These are phyloP conservation scores for Aratinga solstitialis DNA, from an alignment of 2,797 vertebrate species.

Conservation along the genomic window DNA sequence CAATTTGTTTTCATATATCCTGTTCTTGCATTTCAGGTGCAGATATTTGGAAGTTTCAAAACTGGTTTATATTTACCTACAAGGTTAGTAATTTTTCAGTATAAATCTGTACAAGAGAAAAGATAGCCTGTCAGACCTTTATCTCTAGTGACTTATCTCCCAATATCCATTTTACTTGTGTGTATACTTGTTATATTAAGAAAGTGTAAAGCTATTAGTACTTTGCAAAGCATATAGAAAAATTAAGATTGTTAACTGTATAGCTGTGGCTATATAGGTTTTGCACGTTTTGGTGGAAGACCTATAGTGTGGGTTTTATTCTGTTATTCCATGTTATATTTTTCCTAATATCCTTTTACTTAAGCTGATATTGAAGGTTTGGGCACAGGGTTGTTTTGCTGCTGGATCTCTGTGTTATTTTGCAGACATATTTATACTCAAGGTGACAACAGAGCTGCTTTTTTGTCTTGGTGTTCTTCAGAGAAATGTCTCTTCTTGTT, in stretches of 20 bases:
- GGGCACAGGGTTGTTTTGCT: background rate
- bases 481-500: background rate
- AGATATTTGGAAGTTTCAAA: constrained; percentile 99
- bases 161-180: background rate
- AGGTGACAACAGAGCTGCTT: background rate
- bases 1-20: background rate
- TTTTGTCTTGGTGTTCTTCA: background rate
- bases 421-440: background rate
- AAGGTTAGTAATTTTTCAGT: constrained; percentile 83
- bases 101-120: background rate
- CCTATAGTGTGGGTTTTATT: background rate
- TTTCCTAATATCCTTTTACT: background rate
- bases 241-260: background rate
- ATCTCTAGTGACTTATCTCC: background rate
- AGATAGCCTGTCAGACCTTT: background rate
- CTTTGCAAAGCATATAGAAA: background rate
- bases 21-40: constrained; percentile 82
- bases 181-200: background rate
- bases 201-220: background rate
- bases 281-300: background rate
- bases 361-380: background rate
- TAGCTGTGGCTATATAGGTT: fast-evolving
- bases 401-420: background rate
- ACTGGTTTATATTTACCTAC: constrained; percentile 98
- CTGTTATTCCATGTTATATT: background rate